These are phyloP conservation scores for Lasiurus cinereus DNA, from an alignment of 2,113 vertebrate species.

Conservation along the genomic window DNA sequence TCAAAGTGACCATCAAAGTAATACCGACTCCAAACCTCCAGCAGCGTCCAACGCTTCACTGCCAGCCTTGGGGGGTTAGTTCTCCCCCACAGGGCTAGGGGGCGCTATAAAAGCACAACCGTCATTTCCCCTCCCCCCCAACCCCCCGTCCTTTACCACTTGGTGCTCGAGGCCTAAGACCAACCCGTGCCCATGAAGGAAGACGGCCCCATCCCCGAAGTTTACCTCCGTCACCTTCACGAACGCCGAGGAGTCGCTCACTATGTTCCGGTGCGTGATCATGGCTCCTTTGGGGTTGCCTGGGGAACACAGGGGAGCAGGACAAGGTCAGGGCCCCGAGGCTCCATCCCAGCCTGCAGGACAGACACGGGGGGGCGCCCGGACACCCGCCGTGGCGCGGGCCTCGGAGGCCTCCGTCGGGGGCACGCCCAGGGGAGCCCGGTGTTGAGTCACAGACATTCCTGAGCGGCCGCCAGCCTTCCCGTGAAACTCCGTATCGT, in stretches of 20 bases:
- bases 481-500: background rate
- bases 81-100: background rate
- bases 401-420: background rate
- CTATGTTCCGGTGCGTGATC: slow-evolving; percentile 94
- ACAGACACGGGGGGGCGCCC: background rate
- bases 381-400: background rate
- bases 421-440: background rate
- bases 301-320: slow-evolving; percentile 80
- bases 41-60: background rate
- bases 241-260: slow-evolving; percentile 95
- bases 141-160: background rate
- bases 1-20: background rate
- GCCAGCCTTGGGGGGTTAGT: background rate
- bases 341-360: background rate
- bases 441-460: background rate
- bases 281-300: slow-evolving; percentile 97
- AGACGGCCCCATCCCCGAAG: background rate
- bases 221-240: slow-evolving; percentile 95
- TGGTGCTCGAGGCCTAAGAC: background rate
- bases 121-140: background rate
- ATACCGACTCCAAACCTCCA: slow-evolving; percentile 14
- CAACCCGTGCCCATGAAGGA: background rate
- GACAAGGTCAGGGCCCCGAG: slow-evolving; percentile 31
- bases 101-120: background rate
- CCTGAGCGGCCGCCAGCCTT: background rate